These are phyloP conservation scores for Macrobrachium rosenbergii DNA, from an alignment of 1,140 invertebrate genomes.

Conservation along the genomic window DNA sequence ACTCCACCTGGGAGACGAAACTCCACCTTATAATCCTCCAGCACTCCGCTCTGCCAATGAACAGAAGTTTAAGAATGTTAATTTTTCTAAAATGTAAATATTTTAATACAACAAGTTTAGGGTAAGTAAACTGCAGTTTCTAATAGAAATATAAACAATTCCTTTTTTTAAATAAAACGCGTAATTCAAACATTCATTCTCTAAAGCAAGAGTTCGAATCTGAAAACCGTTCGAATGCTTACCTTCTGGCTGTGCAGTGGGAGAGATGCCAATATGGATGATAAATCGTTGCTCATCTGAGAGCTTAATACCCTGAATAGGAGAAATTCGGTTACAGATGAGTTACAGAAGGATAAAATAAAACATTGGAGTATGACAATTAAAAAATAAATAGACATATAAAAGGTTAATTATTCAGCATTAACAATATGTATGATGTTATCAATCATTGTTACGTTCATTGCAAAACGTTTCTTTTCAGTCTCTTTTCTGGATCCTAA, in stretches of 20 bases:
- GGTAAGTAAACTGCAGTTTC: background rate
- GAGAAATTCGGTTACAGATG: background rate
- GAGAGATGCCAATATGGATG: conserved; percentile 36
- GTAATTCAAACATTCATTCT: background rate
- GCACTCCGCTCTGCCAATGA: conserved; percentile 13
- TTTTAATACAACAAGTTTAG: too few relatives aligned
- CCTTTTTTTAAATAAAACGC: background rate
- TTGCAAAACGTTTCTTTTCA: too few relatives aligned
- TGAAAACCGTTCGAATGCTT: background rate
- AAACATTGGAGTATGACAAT: background rate
- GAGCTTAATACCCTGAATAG: conserved; percentile 45
- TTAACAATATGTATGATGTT: too few relatives aligned
- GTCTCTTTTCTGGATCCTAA: too few relatives aligned
- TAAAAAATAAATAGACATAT: too few relatives aligned
- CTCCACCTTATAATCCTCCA: conserved; percentile 49
- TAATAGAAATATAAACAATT: background rate
- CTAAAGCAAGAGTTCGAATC: background rate
- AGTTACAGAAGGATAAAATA: background rate
- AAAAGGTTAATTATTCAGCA: too few relatives aligned
- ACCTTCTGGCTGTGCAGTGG: conserved; percentile 43
- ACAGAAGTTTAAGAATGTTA: too few relatives aligned
- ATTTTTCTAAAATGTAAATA: too few relatives aligned
- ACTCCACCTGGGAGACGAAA: conserved; percentile 56
- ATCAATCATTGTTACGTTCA: too few relatives aligned
- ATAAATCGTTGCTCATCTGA: conserved; percentile 45